These are phyloP conservation scores for Ichneumoninae sp. DNA, from an alignment of 2,888 invertebrate species.

Conservation along the genomic window DNA sequence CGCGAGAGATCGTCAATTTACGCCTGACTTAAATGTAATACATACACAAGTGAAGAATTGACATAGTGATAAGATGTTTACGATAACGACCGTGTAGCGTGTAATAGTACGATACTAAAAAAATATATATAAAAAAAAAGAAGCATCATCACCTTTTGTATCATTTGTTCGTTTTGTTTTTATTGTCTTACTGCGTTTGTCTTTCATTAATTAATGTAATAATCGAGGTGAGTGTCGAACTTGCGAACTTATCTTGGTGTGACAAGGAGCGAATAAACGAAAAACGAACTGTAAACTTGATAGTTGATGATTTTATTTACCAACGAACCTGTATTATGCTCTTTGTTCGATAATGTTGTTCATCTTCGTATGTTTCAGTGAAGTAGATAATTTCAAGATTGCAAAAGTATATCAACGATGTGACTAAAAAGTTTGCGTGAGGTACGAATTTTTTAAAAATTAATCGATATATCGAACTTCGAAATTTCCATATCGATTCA, in stretches of 20 bases:
- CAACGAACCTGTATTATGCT: neutral
- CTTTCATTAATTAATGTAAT: slow-evolving; percentile 83
- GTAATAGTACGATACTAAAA: slow-evolving; percentile 75
- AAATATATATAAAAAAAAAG: slow-evolving; percentile 59
- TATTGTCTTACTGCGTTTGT: slow-evolving; percentile 84
- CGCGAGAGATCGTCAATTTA: slow-evolving; percentile 80
- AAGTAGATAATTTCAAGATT: neutral
- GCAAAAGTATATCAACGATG: neutral
- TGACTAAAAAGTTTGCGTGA: neutral
- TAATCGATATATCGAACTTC: neutral
- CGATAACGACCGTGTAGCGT: slow-evolving; percentile 68
- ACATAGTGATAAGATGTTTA: slow-evolving; percentile 64
- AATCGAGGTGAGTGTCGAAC: slow-evolving; percentile 79
- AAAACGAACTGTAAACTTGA: slow-evolving; percentile 61
- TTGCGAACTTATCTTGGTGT: slow-evolving; percentile 59
- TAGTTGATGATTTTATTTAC: neutral
- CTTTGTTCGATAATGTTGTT: neutral
- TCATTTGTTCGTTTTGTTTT: slow-evolving; percentile 83
- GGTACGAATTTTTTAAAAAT: neutral
- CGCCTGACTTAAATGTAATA: slow-evolving; percentile 78
- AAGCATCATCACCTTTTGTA: slow-evolving; percentile 82
- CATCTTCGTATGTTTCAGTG: neutral
- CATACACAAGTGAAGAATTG: slow-evolving; percentile 73
- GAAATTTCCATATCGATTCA: neutral
- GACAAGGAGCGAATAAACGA: slow-evolving; percentile 66